A percentile compares a stretch with the other conserved stretches of the same genome.
Conservation (phyloP, 2,113 vertebrate species). For the Grallaria varia region DNA sequence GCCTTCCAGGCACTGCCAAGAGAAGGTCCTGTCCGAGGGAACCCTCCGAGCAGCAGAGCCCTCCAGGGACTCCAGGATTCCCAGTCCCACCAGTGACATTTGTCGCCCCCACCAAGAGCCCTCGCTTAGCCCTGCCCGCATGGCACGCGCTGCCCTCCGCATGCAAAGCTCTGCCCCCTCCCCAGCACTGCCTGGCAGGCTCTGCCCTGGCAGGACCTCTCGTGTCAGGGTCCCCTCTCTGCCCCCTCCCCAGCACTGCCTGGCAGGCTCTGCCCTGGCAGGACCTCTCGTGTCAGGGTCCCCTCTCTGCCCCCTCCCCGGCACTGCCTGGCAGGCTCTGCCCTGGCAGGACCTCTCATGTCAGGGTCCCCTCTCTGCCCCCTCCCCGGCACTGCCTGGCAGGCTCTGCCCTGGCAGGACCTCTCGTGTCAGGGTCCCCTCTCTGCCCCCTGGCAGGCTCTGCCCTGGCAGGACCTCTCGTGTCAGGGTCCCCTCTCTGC, state of each 20-base stretch:
- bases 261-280: not conserved
- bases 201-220: slow-evolving; percentile 4
- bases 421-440: not conserved
- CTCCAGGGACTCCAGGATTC: slow-evolving; percentile 26
- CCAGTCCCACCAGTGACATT: not conserved
- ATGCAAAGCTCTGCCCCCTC: not conserved
- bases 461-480: not conserved
- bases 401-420: not conserved
- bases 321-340: not conserved
- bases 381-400: not conserved
- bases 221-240: not conserved
- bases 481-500: not conserved
- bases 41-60: slow-evolving; percentile 20
- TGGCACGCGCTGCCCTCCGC: slow-evolving; percentile 3
- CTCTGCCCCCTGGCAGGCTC: not conserved
- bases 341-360: slow-evolving; percentile 4
- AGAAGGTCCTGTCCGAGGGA: slow-evolving; percentile 21
- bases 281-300: not conserved
- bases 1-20: slow-evolving; percentile 21
- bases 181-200: not conserved
- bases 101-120: not conserved
- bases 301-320: not conserved
- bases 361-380: not conserved
- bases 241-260: not conserved
- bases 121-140: slow-evolving; percentile 5